phyloP scores from a whole-genome alignment of 2,797 vertebrate genomes.

The Valencia hispanica region DNA sequence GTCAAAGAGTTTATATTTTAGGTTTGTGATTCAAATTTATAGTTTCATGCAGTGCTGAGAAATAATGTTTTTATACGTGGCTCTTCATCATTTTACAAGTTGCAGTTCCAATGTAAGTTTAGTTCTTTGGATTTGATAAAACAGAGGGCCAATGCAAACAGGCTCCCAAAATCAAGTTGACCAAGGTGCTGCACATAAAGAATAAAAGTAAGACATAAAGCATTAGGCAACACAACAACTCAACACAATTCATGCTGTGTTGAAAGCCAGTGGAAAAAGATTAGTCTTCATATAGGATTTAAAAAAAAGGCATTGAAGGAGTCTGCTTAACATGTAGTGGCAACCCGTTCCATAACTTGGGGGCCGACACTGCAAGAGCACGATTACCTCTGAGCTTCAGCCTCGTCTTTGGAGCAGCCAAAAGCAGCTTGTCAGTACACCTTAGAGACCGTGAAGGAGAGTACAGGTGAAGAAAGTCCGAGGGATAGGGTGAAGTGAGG shows the following conservation, averaged over 20 bases:
- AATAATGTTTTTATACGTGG: not conserved
- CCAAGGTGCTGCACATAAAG: no score
- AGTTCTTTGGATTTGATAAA: not conserved
- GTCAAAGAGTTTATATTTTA: not conserved
- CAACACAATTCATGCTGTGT: no score
- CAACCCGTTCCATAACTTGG: no score
- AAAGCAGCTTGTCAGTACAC: not conserved
- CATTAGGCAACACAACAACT: no score
- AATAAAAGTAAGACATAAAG: no score
- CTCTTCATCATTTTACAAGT: not conserved
- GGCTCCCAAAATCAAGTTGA: not conserved
- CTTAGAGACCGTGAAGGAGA: not conserved
- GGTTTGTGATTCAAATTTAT: not conserved
- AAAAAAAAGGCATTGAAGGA: no score
- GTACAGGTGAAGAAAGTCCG: not conserved
- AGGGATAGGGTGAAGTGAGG: not conserved
- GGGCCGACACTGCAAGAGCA: no score
- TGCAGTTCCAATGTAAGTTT: not conserved
- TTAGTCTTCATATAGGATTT: no score
- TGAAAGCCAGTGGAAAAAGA: no score
- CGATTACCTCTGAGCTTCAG: no score
- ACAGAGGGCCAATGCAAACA: not conserved
- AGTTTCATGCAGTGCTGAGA: not conserved
- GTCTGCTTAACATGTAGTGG: not conserved
- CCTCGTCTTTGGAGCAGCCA: not conserved